phyloP scores from a whole-genome alignment of 23 tunicate species.

The Trididemnum miniatum region DNA sequence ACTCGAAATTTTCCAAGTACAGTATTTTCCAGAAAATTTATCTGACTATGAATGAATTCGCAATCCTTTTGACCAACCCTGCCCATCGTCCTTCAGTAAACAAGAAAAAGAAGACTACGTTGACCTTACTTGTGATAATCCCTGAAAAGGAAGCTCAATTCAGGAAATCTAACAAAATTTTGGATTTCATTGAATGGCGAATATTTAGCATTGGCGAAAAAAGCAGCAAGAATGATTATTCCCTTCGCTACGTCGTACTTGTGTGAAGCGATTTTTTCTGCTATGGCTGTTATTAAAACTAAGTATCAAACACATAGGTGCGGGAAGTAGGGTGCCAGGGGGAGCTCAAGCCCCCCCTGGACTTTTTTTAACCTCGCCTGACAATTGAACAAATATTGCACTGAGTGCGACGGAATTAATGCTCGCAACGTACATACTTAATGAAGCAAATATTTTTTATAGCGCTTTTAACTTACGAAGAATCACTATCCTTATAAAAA shows the following conservation, averaged over 20 bases:
- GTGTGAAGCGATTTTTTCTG: constrained; percentile 37
- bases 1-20: constrained; percentile 34
- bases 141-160: constrained; percentile 38
- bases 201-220: constrained; percentile 31
- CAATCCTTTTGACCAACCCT: constrained; percentile 35
- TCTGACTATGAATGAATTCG: constrained; percentile 34
- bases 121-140: constrained; percentile 38
- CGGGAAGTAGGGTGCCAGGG: too few species aligned
- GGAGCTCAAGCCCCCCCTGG: too few species aligned
- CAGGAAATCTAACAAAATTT: constrained; percentile 31
- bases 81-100: constrained; percentile 30
- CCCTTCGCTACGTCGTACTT: constrained; percentile 38
- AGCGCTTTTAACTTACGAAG: too few species aligned
- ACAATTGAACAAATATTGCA: too few species aligned
- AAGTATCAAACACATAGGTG: constrained; percentile 31
- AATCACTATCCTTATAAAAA: too few species aligned
- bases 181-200: constrained; percentile 31
- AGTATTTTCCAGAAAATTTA: constrained; percentile 29
- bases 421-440: too few species aligned
- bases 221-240: constrained; percentile 20
- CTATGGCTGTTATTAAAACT: constrained; percentile 27
- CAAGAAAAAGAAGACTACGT: constrained; percentile 35
- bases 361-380: too few species aligned
- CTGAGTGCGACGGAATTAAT: too few species aligned
- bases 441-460: too few species aligned